Conservation (phyloP, 2,797 vertebrate species). For the Galago senegalensis region DNA sequence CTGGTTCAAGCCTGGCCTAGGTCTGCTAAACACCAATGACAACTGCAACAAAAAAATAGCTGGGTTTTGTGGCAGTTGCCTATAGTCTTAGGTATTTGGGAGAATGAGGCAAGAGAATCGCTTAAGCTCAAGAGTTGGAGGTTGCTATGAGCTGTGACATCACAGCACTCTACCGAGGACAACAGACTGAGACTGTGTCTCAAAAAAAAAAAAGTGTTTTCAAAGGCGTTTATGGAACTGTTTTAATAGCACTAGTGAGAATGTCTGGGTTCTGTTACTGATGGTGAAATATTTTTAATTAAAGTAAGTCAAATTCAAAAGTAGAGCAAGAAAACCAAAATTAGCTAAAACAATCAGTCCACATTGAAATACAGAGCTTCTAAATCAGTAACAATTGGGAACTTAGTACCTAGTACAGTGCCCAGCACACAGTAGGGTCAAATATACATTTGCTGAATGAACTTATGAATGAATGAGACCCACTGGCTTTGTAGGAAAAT, state of each 20-base stretch:
- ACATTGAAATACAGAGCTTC: neutral
- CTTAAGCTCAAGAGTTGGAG: no score
- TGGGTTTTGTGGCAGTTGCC: no score
- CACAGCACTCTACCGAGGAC: no score
- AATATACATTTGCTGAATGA: neutral
- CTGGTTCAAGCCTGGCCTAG: no score
- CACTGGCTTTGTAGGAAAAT: conserved; percentile 39
- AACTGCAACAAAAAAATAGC: no score
- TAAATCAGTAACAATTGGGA: neutral
- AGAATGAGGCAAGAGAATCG: no score
- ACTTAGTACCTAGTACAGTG: neutral
- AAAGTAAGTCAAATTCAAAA: conserved; percentile 50
- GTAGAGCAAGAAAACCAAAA: conserved; percentile 35
- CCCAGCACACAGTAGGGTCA: neutral
- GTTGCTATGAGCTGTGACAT: no score
- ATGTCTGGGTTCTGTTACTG: conserved; percentile 15
- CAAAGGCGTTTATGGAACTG: neutral
- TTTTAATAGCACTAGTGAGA: neutral
- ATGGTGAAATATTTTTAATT: conserved; percentile 32
- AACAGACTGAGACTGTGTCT: no score
- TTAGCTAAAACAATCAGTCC: conserved; percentile 10
- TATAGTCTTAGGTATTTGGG: no score
- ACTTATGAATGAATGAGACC: neutral
- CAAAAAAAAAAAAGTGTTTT: no score
- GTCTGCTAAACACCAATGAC: no score